Base-by-base conservation (phyloP, 2,888 invertebrate species). In the Gari tellinella region DNA sequence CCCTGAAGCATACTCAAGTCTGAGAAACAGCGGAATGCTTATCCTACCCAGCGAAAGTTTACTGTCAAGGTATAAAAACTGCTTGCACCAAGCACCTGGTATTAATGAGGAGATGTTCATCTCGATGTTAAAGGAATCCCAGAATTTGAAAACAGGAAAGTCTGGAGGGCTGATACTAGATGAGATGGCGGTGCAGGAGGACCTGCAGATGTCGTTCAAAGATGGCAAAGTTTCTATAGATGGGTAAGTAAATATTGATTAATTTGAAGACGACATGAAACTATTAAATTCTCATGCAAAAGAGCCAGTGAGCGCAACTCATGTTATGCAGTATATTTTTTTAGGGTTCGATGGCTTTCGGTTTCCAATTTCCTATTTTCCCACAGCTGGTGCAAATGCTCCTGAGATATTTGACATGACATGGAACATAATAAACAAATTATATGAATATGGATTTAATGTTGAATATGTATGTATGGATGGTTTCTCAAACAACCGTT, bases 351-450 rank as follows among this genome's bases (percentile, higher is more conserved):
- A 49, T 14, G 66, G 60, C n/a, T 66, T 66, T 40, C 43, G 60
- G 1, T 66, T 66, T 45, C 66, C 66, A 7, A 25, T 60, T 38
- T 58, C 51, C 4, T 57, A 53, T 26, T 63, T 56, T 51, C 62
- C 57, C 19, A 45, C 56, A n/a, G 31, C 37, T 26, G 49, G 48
- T 25, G 43, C 57, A n/a, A 63, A 46, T 46, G n/a, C 69, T 19
- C 15, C 55, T 21, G 63, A 63, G 10, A 10, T 63, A 15, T 69
- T 56, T 49, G 51, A 51, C 58, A 14, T n/a, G n/a, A n/a, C n/a
- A n/a, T 63, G 69, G 62, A 26, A 51, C 26, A 56, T 53, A 17
- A 62, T 69, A 19, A 17, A 43, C n/a, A 58, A 58, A 45, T 25
- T 53, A 21, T 31, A 15, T 40, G 15, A 43, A 14, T 60, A 41